Base-by-base conservation (phyloP, 1,140 invertebrate species). In the Drosophila miranda region DNA sequence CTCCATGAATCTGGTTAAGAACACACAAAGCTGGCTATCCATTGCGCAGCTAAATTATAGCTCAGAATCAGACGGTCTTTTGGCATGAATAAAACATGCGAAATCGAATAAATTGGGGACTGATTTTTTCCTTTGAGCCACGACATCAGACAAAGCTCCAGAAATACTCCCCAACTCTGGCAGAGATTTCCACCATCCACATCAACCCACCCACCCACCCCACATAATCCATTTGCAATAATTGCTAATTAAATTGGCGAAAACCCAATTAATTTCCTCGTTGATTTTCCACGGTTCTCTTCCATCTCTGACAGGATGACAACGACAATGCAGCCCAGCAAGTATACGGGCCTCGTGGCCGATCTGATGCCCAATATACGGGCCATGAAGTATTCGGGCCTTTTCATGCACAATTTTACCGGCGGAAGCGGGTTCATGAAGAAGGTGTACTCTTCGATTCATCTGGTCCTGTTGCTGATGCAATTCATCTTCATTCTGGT, bases 281-380 rank as follows among this genome's bases (percentile, higher is more conserved):
- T 49, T 14, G 28, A 59, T 58, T 62, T 43, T 42, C 19, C 21
- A 14, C 2, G 38, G 14, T 16, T 70, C 34, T 11, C 34, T 11
- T 13, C 34, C 34, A 3, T 13, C 34, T 5, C 51, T 34, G 38
- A 53, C 41, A 68, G 75, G n/a, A 86, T 86, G 82, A 62, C 82
- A 19, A 69, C 70, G 1, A 52, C 83, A 46, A 87, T 87, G 82
- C 82, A 87, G 63, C 82, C 82, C 38, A 62, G 57, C 49, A 90
- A 90, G 57, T 90, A 90, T 57, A 75, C 77, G 51, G 95, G 95
- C 90, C 94, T 97, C 34, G 95, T 96, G 91, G 94, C 95, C 77
- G 95, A 96, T 89, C 91, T 96, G 62, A 94, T 96, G 94, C 95
- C 95, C 26, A 96, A 96, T 70, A 96, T 97, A 72, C 93, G 93